Percentiles rank a stretch among this genome's conserved stretches.
Conservation (phyloP, 2,797 vertebrate species). For the Sebastes miniatus region DNA sequence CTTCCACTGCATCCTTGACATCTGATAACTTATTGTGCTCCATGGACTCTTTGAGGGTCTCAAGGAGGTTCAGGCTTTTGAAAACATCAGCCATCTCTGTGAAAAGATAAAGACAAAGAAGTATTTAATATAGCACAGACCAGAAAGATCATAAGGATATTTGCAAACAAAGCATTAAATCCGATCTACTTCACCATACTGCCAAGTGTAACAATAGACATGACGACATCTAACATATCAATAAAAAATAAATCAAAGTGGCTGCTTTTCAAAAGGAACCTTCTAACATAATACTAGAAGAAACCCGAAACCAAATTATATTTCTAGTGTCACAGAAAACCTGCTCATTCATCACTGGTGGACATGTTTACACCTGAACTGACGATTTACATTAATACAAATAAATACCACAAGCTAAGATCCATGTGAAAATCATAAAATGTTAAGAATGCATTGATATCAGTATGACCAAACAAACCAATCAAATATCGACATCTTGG, state of each 20-base stretch:
- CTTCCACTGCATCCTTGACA: slow-evolving; percentile 78
- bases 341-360: background rate
- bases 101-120: background rate
- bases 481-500: background rate
- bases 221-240: background rate
- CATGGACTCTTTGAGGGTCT: slow-evolving; percentile 77
- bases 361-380: background rate
- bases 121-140: background rate
- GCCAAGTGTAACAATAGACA: background rate
- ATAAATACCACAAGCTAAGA: background rate
- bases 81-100: slow-evolving; percentile 76
- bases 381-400: background rate
- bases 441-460: background rate
- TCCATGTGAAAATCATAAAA: background rate
- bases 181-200: background rate
- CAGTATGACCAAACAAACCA: background rate
- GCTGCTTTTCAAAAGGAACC: background rate
- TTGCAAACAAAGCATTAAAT: background rate
- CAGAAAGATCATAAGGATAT: background rate
- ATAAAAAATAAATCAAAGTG: background rate
- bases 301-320: background rate
- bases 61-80: slow-evolving; percentile 76
- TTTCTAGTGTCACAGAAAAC: background rate
- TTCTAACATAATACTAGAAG: background rate
- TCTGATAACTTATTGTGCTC: slow-evolving; percentile 79